Conservation (phyloP, 1,140 invertebrate species). For the Rhagoletis zephyria region DNA sequence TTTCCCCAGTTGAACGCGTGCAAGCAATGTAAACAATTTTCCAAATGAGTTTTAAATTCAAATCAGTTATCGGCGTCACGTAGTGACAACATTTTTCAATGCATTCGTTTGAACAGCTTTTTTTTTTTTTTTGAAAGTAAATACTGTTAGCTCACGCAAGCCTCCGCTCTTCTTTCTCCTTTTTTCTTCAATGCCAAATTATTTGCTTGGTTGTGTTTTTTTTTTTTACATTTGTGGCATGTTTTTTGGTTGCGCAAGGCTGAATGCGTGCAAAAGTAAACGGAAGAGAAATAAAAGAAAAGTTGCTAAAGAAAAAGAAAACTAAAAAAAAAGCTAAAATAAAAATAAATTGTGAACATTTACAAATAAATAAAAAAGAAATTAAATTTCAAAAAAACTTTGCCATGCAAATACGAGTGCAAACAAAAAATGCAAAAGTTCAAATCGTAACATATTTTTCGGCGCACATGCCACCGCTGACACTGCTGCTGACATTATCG, state of each 20-base stretch:
- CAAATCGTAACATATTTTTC: slow-evolving; percentile 6
- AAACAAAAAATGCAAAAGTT: not conserved
- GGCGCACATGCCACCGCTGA: not conserved
- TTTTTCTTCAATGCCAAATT: not conserved
- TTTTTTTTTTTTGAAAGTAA: not conserved
- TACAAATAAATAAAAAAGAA: not conserved
- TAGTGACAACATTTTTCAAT: slow-evolving; percentile 14
- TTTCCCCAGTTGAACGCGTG: not conserved
- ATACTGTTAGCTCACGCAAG: not conserved
- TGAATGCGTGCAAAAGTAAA: too few relatives aligned
- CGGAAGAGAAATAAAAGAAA: not conserved
- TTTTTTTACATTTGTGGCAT: too few relatives aligned
- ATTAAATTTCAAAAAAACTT: not conserved
- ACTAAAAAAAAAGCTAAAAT: too few relatives aligned
- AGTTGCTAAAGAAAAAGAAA: not conserved
- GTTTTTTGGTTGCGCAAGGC: too few relatives aligned
- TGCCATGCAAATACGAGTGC: not conserved
- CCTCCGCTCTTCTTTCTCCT: not conserved
- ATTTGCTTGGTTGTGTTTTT: not conserved
- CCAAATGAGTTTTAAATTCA: slow-evolving; percentile 31
- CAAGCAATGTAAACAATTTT: slow-evolving; percentile 5
- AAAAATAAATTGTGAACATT: not conserved
- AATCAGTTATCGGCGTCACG: slow-evolving; percentile 25
- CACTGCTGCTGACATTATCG: slow-evolving; percentile 4
- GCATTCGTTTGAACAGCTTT: not conserved